Base-by-base conservation (phyloP, 1,140 invertebrate genomes). In the Aphelenchoides fujianensis region DNA sequence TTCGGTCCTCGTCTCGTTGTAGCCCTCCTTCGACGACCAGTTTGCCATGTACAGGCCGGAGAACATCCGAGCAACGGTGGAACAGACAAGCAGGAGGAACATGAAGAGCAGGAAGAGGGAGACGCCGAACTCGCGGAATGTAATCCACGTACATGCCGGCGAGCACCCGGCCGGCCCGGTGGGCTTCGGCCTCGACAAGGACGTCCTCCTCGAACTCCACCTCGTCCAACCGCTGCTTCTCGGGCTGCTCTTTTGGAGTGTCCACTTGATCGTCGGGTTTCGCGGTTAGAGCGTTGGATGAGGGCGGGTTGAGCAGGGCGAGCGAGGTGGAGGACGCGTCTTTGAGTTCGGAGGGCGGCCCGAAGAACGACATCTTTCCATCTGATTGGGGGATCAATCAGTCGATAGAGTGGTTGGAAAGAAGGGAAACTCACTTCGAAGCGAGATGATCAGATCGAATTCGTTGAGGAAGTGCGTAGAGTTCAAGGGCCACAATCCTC, bases 11-110 rank as follows among this genome's bases (percentile, higher is more conserved):
- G 34, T 55, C 3, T 41, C 35, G 34, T 68, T 55, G 9, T 52
- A 54, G 5, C 48, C 69, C 55, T 76, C 74, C 52, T 79, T 74
- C 57, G 74, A 71, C 64, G 74, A 73, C 79, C 81, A 82, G 54
- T 82, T 77, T 9, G 82, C 74, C 0, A 82, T 68, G 82, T 82
- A 82, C 16, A 82, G 62, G 63, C 79, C 83, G 36, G 82, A 62
- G 52, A 63, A 41, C 75, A 84, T 82, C 32, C 78, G 81, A 16
- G 79, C 71, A n/a, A 75, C 31, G 2, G 82, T 84, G 30, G 72
- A 74, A 5, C 5, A 5, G 0, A 73, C 23, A 3, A 67, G 77
- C 72, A 83, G 73, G 19, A 80, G 81, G 19, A 80, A 59, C 7
- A 74, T 48, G 63, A 83, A 83, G 9, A 82, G 57, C 2, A 70